Evolutionary conservation across 2,888 invertebrate genomes (phyloP), one percentile per base, ranked within the genome.

Genomic region (Cetonia aurata): DNA sequence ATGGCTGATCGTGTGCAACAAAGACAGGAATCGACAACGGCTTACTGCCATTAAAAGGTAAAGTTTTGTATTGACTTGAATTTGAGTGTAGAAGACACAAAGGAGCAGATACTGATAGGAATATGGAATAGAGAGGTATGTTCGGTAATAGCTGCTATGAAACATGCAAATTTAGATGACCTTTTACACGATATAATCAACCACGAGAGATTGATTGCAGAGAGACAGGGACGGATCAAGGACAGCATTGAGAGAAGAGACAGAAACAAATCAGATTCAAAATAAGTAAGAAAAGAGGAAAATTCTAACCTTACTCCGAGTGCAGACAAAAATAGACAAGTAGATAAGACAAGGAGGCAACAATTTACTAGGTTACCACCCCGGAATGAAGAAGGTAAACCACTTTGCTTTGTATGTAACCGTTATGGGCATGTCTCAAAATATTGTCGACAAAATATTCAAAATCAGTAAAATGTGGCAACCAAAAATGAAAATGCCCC

Each of bases 371-470:
- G 15, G 15, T 48, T 48, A 48, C 48, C 48, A 6, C 48, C 48
- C 48, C n/a, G 48, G 15, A 48, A 48, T 48, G 48, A 48, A 48
- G 48, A 48, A 48, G 9, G 48, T 48, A 48, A 48, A 9, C 48
- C 9, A 8, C 48, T 48, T 48, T 48, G 48, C 3, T 48, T 48
- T 8, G 48, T 48, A n/a, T 48, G 48, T 48, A 48, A 48, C 3
- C 48, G 48, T 48, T 48, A 48, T 48, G 9, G 4, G n/a, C 48
- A 48, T 15, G 48, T 8, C 33, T 48, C 48, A 48, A 48, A 48
- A 15, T 48, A 48, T 15, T 48, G 48, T 48, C 48, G 48, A 8
- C 15, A 48, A 4, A 48, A 48, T 15, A n/a, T n/a, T n/a, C n/a
- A n/a, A n/a, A n/a, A n/a, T n/a, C n/a, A n/a, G n/a, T n/a, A n/a